Evolutionary conservation across 1,140 invertebrate species (phyloP).

Genomic region (Danaus plexippus): DNA sequence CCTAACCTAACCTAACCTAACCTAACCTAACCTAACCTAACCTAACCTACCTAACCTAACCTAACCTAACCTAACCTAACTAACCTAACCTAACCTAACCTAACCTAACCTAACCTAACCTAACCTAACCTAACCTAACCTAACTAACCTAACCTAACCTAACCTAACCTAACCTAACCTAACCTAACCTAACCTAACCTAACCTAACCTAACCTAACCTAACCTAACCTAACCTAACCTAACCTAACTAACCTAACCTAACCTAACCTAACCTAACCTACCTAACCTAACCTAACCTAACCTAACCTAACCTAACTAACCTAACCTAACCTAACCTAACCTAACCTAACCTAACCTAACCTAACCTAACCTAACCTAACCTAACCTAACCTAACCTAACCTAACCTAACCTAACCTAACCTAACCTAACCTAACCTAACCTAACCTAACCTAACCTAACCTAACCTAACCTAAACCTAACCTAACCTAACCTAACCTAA

Average conservation of each 20-base stretch:
- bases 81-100: conserved; percentile 7
- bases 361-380: conserved; percentile 28
- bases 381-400: conserved; percentile 41
- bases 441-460: conserved; percentile 35
- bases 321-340: conserved; percentile 28
- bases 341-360: conserved; percentile 27
- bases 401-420: conserved; percentile 58
- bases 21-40: no score
- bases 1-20: conserved; percentile 7
- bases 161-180: conserved; percentile 8
- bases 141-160: conserved; percentile 8
- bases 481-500: conserved; percentile 33
- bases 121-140: conserved; percentile 7
- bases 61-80: no score
- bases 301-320: conserved; percentile 8
- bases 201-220: conserved; percentile 8
- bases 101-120: conserved; percentile 7
- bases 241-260: conserved; percentile 6
- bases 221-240: conserved; percentile 8
- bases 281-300: conserved; percentile 8
- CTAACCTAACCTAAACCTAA: no score
- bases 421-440: conserved; percentile 34
- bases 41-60: no score
- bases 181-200: conserved; percentile 8
- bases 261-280: no score